Base-by-base conservation (phyloP, 2,888 invertebrate genomes). In the Scelioninae gen. 2 region DNA sequence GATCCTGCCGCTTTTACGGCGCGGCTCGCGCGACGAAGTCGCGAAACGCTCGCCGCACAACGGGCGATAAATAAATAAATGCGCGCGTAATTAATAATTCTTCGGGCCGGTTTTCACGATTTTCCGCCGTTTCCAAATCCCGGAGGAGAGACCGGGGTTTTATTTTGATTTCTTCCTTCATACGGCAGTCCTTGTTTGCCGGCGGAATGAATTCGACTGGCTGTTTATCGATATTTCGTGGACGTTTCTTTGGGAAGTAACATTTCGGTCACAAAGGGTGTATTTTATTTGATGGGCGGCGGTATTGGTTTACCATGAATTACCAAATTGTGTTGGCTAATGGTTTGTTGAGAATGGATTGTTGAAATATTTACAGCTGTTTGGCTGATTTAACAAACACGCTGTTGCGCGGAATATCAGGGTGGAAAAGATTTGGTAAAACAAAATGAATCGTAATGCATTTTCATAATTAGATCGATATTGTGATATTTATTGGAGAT, bases 1-100 rank as follows among this genome's bases (percentile, higher is more conserved):
- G 85, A 85, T 84, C 82, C 79, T 63, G 71, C 58, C 67, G 73
- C 71, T 75, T 77, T 78, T 67, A 74, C 74, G 68, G 68, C 39
- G 45, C 50, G 64, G 55, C 58, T 75, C 65, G 52, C 70, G 45
- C 69, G 48, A 68, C 55, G n/a, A 70, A 67, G 61, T 65, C 67
- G 61, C 61, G 70, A 67, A 65, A 63, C 28, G 48, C 31, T 35
- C 63, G 43, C 46, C 68, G 58, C 53, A 48, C 68, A 58, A 53
- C 55, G 48, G 22, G 58, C 45, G 65, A 65, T 58, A 72, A 73
- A 68, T 73, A 55, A 71, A 64, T 65, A 65, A 71, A 58, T 52
- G 41, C 50, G n/a, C 37, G 0, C 9, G 48, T 35, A 64, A 64
- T 64, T 52, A 57, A 64, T 58, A 58, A 71, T 71, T 52, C 64